Evolutionary conservation across 2,888 invertebrate genomes (phyloP), one percentile per base, ranked within the genome.

Genomic region (Drosophila macrothrix): DNA sequence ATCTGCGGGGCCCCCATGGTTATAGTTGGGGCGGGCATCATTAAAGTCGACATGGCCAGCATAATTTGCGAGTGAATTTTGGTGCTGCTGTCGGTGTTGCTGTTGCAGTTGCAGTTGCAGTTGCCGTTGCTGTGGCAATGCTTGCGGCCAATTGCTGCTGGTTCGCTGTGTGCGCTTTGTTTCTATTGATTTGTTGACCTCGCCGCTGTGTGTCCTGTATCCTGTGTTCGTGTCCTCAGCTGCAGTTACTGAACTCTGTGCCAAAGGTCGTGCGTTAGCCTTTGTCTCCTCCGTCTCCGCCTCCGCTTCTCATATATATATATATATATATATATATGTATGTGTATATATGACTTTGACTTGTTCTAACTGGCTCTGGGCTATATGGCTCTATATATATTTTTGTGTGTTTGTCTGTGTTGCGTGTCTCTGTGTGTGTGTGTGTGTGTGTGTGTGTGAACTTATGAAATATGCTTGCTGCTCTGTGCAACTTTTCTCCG

Each of bases 11-110:
- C 93, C 84, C 93, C 93, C 90, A 93, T 90, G 73, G 93, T 92
- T 91, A 93, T 93, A 77, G 93, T 93, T 80, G 93, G 93, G 74
- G 93, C 93, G 80, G 93, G 93, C 93, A 93, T 93, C 93, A 93
- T 93, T 82, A 93, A 86, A 84, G 93, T 93, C 90, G 93, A 93
- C 93, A 93, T 93, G 73, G 93, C 92, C 93, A 93, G 91, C 93
- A 93, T 93, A 78, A 92, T 93, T 91, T 89, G 90, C 73, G 88
- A 83, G 77, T 91, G 83, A 85, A 92, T 93, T 88, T 90, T 91
- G 90, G 73, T 74, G 37, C 37, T 49, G 59, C 41, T 63, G 54
- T 61, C 56, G 70, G 55, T 66, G 52, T 53, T 78, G 59, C 52
- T 66, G 37, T 22, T 62, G 37, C 14, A 19, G 2, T 29, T 64